Evolutionary conservation across 2,797 vertebrate genomes (phyloP), one percentile per base, ranked within the genome.

Genomic region (Babyrousa celebensis): DNA sequence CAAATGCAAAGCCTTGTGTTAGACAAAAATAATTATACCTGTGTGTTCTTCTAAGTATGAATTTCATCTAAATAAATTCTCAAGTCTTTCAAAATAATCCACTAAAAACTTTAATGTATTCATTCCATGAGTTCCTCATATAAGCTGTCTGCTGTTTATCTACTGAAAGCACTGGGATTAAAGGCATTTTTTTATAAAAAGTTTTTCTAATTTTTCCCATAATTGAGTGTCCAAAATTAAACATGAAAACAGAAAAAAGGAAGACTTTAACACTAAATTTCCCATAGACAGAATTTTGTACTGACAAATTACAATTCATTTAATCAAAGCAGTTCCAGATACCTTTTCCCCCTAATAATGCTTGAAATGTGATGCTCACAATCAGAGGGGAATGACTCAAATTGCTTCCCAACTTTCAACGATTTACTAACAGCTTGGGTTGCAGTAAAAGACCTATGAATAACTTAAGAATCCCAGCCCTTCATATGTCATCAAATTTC

Each of bases 301-400:
- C 91, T 58, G 68, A 77, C 18, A 78, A 96, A 92, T 52, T 7
- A 60, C 62, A 32, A n/a, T 83, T 95, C 83, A 85, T 74, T 93
- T 89, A 36, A 65, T 89, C 60, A 83, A 90, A 93, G 80, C 43
- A 63, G 75, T n/a, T 68, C 17, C 27, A 60, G 56, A 62, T 94
- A 87, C n/a, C 63, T 21, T 85, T 74, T 27, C 25, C 56, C 56
- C 40, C 90, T 36, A 5, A 79, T 12, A 23, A 65, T 18, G 1
- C 80, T 94, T 93, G 67, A 84, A 94, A 89, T 3, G 11, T 43
- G 63, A 71, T 14, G 12, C n/a, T 20, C 14, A 43, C 43, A 43
- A 52, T 14, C 18, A n/a, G 65, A 90, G 1, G 0, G 12, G 25
- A 58, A 5, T 14, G 65, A 40, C 23, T 84, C 29, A 11, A 10